Percentiles rank a stretch among this genome's conserved stretches.
These are phyloP conservation scores for Tetragnatha versicolor DNA, from an alignment of 1,140 invertebrate species.

Conservation along the genomic window DNA sequence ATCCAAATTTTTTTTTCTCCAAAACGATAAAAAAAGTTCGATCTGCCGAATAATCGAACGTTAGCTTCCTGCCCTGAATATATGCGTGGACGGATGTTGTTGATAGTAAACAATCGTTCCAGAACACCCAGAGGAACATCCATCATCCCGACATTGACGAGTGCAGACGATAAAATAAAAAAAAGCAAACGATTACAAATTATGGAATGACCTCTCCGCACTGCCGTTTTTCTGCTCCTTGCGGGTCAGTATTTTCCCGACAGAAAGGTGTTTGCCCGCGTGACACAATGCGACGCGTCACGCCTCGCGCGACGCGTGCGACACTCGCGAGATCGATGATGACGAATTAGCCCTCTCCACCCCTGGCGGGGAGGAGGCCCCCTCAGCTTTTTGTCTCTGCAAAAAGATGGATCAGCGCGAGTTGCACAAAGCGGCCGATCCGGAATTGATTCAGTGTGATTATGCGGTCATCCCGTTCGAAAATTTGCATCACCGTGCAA, in stretches of 20 bases:
- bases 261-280: background rate
- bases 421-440: background rate
- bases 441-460: constrained; percentile 40
- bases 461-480: constrained; percentile 44
- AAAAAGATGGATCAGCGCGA: constrained; percentile 41
- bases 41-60: constrained; percentile 20
- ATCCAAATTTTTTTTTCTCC: too few species aligned
- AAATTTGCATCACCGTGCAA: too few species aligned
- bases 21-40: background rate
- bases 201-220: constrained; percentile 37
- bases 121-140: constrained; percentile 22
- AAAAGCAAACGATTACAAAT: constrained; percentile 32
- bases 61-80: constrained; percentile 3
- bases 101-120: constrained; percentile 50
- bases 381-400: background rate
- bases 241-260: constrained; percentile 49
- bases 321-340: constrained; percentile 51
- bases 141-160: constrained; percentile 53
- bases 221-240: background rate
- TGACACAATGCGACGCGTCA: background rate
- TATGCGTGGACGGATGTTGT: constrained; percentile 42
- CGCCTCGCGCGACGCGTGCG: constrained; percentile 45
- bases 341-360: constrained; percentile 38
- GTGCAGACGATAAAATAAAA: background rate
- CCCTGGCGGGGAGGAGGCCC: too few species aligned